phyloP scores from a whole-genome alignment of 2,113 vertebrate genomes.

The Brienomyrus brachyistius region DNA sequence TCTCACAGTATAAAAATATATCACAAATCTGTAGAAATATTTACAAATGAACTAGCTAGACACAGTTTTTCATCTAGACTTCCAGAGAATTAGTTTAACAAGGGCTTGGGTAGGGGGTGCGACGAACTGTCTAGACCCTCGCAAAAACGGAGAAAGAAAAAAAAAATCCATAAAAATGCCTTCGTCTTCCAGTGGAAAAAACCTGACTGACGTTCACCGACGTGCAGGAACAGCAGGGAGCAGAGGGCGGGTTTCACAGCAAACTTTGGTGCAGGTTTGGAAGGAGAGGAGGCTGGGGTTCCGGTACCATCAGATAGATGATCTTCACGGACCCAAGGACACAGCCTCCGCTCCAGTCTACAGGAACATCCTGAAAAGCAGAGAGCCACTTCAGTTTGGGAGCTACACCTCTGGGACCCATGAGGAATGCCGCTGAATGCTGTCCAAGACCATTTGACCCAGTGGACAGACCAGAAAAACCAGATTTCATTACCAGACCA shows the following conservation, averaged over 20 bases:
- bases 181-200: background rate
- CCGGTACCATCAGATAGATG: background rate
- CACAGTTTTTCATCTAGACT: conserved; percentile 61
- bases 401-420: background rate
- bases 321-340: background rate
- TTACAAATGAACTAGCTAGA: conserved; percentile 65
- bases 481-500: background rate
- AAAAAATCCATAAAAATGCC: background rate
- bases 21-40: conserved; percentile 82
- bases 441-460: background rate
- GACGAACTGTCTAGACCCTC: background rate
- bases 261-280: conserved; percentile 20
- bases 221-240: background rate
- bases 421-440: background rate
- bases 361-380: conserved; percentile 23
- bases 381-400: background rate
- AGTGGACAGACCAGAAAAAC: background rate
- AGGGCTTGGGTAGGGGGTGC: conserved; percentile 11
- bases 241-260: background rate
- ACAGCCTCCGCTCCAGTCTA: background rate
- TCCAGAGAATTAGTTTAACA: conserved; percentile 64
- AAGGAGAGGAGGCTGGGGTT: background rate
- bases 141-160: background rate
- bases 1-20: conserved; percentile 84
- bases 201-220: background rate